phyloP scores from a whole-genome alignment of 2,888 invertebrate genomes.

The Cephus nigrinus region DNA sequence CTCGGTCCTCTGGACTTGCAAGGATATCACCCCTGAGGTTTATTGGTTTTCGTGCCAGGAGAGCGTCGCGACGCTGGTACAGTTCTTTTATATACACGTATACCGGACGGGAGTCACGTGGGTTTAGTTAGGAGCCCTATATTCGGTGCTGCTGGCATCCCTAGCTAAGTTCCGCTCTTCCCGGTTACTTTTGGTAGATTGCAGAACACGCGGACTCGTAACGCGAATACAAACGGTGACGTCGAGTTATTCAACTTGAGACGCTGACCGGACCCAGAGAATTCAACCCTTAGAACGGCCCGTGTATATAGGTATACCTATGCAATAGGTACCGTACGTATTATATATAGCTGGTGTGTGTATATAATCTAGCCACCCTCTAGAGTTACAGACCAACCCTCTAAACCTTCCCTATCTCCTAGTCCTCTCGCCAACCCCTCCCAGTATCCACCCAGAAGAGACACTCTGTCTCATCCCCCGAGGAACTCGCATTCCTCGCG shows the following conservation, averaged over 20 bases:
- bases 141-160: background rate
- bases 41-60: slow-evolving; percentile 40
- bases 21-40: slow-evolving; percentile 30
- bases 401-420: slow-evolving; percentile 19
- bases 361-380: background rate
- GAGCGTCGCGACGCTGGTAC: background rate
- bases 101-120: background rate
- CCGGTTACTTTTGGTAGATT: slow-evolving; percentile 4
- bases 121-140: slow-evolving; percentile 2
- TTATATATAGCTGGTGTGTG: background rate
- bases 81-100: background rate
- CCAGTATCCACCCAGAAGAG: slow-evolving; percentile 22
- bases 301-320: background rate
- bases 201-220: slow-evolving; percentile 1
- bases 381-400: background rate
- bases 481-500: slow-evolving; percentile 48
- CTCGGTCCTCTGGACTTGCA: slow-evolving; percentile 35
- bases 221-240: slow-evolving; percentile 34
- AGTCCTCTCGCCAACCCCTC: slow-evolving; percentile 22
- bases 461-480: slow-evolving; percentile 15
- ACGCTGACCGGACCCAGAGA: slow-evolving; percentile 39
- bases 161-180: background rate
- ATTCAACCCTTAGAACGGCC: slow-evolving; percentile 35
- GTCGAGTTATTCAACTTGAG: slow-evolving; percentile 53
- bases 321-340: no score